Evolutionary conservation across 2,113 vertebrate species (phyloP).

Genomic region (Holacanthus passer): DNA sequence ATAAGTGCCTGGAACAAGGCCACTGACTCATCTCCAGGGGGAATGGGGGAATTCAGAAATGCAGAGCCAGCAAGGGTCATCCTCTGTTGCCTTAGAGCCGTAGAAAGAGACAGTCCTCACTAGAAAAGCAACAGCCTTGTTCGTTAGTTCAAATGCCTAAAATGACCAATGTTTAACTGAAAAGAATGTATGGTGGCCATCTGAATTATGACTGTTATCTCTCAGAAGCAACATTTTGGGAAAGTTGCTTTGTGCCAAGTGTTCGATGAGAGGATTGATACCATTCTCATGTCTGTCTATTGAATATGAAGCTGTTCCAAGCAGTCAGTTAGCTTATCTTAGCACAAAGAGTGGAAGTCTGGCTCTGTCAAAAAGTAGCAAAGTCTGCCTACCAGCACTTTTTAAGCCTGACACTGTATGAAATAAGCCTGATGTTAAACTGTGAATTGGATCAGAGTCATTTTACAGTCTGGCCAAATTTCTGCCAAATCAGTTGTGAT

Average conservation of each 20-base stretch:
- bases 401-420: too few species aligned
- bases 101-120: background rate
- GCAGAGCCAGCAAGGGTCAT: background rate
- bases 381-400: background rate
- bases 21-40: conserved; percentile 1
- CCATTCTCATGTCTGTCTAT: background rate
- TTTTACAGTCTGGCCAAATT: background rate
- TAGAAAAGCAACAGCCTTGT: background rate
- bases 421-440: too few species aligned
- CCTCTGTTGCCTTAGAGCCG: background rate
- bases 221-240: background rate
- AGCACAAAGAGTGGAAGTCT: background rate
- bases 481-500: background rate
- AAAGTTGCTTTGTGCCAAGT: background rate
- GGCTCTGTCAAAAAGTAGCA: background rate
- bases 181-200: background rate
- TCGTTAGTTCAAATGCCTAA: background rate
- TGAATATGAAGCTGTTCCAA: background rate
- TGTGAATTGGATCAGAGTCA: too few species aligned
- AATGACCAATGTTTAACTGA: background rate
- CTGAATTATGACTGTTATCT: too few species aligned
- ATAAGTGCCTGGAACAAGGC: background rate
- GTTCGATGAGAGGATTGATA: background rate
- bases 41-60: background rate
- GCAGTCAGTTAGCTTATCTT: background rate